phyloP scores from a whole-genome alignment of 2,888 invertebrate genomes.

The Drosophila meridiana region DNA sequence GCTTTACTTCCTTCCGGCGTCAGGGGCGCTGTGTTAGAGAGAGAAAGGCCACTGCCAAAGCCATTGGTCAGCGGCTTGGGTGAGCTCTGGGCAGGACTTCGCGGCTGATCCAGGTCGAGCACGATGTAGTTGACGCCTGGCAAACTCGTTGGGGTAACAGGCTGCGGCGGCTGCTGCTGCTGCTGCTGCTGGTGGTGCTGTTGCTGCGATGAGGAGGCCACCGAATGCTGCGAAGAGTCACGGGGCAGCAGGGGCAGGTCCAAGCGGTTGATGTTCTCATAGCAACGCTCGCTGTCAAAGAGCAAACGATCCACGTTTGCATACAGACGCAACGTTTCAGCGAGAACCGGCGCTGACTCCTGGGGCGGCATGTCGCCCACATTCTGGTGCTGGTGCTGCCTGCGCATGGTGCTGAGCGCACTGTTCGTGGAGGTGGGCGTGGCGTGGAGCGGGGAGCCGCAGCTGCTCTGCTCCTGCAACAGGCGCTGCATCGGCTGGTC shows the following conservation, averaged over 20 bases:
- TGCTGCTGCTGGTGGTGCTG: constrained; percentile 24
- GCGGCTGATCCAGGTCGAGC: constrained; percentile 83
- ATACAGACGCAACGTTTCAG: constrained; percentile 75
- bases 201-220: constrained; percentile 20
- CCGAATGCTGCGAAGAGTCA: constrained; percentile 58
- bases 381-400: constrained; percentile 18
- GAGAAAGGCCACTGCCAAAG: constrained; percentile 65
- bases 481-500: constrained; percentile 85
- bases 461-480: constrained; percentile 65
- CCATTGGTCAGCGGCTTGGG: constrained; percentile 48
- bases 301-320: constrained; percentile 76
- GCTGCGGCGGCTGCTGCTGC: constrained; percentile 34
- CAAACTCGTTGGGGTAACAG: constrained; percentile 68
- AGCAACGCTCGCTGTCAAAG: constrained; percentile 78
- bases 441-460: constrained; percentile 22
- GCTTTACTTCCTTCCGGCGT: constrained; percentile 18
- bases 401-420: constrained; percentile 49
- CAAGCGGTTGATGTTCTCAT: constrained; percentile 80
- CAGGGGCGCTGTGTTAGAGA: constrained; percentile 27
- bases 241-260: constrained; percentile 72
- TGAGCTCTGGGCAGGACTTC: constrained; percentile 73
- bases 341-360: constrained; percentile 82
- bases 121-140: constrained; percentile 84
- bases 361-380: constrained; percentile 82
- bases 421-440: constrained; percentile 40